Percentiles rank a stretch among this genome's conserved stretches.
Evolutionary conservation across 1,140 invertebrate species (phyloP).

Genomic region (Maniola jurtina): DNA sequence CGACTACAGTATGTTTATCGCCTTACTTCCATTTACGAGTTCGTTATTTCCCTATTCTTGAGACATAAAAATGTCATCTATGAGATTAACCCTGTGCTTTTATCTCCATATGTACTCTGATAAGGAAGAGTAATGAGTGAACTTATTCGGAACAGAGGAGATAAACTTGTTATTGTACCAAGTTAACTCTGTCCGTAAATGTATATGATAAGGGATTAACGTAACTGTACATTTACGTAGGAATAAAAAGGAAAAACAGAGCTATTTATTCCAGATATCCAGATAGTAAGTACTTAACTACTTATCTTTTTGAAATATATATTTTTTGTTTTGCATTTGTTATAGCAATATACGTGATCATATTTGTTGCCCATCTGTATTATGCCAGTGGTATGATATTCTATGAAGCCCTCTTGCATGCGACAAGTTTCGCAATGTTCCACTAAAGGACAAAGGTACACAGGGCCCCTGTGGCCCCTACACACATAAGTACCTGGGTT

Average conservation of each 20-base stretch:
- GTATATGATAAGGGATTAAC: slow-evolving; percentile 10
- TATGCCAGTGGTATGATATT: neutral
- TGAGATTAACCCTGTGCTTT: slow-evolving; percentile 59
- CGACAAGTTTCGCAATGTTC: neutral
- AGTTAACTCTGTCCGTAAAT: slow-evolving; percentile 39
- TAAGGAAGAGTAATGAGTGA: slow-evolving; percentile 72
- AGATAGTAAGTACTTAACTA: too few relatives aligned
- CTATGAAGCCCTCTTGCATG: slow-evolving; percentile 1
- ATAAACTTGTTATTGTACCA: slow-evolving; percentile 64
- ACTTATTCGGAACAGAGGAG: slow-evolving; percentile 55
- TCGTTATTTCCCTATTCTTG: slow-evolving; percentile 74
- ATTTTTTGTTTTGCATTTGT: neutral
- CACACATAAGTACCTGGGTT: neutral
- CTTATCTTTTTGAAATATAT: too few relatives aligned
- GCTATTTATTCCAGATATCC: too few relatives aligned
- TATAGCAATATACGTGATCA: too few relatives aligned
- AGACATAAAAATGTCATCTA: slow-evolving; percentile 71
- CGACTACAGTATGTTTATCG: slow-evolving; percentile 65
- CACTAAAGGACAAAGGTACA: neutral
- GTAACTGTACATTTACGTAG: neutral
- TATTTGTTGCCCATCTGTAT: slow-evolving; percentile 1
- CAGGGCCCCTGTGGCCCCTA: too few relatives aligned
- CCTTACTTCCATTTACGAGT: slow-evolving; percentile 65
- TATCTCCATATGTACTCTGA: slow-evolving; percentile 63
- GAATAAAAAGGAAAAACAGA: too few relatives aligned